Evolutionary conservation across 2,888 invertebrate genomes (phyloP).

Genomic region (Cryptocephalus moraei): DNA sequence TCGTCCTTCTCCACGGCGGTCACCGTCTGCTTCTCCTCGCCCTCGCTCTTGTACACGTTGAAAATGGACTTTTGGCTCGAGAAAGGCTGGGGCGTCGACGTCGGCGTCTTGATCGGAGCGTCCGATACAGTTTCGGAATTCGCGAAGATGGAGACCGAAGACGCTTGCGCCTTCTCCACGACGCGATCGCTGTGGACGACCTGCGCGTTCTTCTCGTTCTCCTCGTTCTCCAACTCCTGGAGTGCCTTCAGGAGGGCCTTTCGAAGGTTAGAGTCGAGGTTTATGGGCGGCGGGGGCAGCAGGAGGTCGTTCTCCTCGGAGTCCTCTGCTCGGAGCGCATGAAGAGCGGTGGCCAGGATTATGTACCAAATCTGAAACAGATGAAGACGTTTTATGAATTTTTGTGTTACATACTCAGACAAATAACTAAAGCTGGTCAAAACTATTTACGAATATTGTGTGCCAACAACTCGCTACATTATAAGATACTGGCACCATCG

Average conservation of each 20-base stretch:
- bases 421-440: too few species aligned
- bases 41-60: constrained; percentile 27
- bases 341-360: too few species aligned
- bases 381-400: too few species aligned
- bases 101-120: not conserved
- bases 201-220: constrained; percentile 36
- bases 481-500: too few species aligned
- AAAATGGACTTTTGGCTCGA: too few species aligned
- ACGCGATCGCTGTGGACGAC: constrained; percentile 34
- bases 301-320: not conserved
- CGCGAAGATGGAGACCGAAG: constrained; percentile 47
- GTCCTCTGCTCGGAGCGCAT: not conserved
- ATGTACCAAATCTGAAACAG: too few species aligned
- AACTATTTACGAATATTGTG: too few species aligned
- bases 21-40: constrained; percentile 26
- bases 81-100: too few species aligned
- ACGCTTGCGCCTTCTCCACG: constrained; percentile 40
- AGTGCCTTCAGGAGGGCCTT: constrained; percentile 67
- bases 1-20: constrained; percentile 19
- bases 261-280: constrained; percentile 63
- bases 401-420: too few species aligned
- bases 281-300: constrained; percentile 28
- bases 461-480: too few species aligned
- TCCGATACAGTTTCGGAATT: constrained; percentile 5
- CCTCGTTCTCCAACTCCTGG: constrained; percentile 61